Evolutionary conservation across 1,140 invertebrate genomes (phyloP).

Genomic region (Drosophila ohnishii): DNA sequence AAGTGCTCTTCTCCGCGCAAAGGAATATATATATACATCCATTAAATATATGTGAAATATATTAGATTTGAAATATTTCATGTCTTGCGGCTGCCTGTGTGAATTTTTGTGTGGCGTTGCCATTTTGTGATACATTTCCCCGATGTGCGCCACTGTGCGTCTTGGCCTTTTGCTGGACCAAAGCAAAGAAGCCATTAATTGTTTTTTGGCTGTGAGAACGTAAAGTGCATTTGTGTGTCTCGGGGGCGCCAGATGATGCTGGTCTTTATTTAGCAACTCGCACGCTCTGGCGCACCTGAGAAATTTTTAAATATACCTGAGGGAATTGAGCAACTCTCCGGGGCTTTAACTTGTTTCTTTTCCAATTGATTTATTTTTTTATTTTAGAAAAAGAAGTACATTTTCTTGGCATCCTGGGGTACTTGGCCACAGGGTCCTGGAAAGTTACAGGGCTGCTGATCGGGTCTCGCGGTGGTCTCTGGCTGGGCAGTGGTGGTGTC

Average conservation of each 20-base stretch:
- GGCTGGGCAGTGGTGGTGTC: neutral
- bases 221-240: slow-evolving; percentile 36
- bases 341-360: neutral
- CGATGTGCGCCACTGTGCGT: slow-evolving; percentile 20
- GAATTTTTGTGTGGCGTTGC: slow-evolving; percentile 41
- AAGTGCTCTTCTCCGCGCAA: slow-evolving; percentile 6
- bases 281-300: slow-evolving; percentile 51
- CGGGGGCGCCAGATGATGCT: slow-evolving; percentile 49
- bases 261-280: slow-evolving; percentile 53
- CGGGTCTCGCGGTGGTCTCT: neutral
- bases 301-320: slow-evolving; percentile 14
- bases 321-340: neutral
- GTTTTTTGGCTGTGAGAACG: slow-evolving; percentile 37
- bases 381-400: slow-evolving; percentile 33
- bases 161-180: slow-evolving; percentile 24
- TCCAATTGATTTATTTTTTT: neutral
- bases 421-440: neutral
- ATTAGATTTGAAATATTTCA: slow-evolving; percentile 44
- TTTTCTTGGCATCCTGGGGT: slow-evolving; percentile 1
- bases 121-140: slow-evolving; percentile 40
- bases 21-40: slow-evolving; percentile 13
- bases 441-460: neutral
- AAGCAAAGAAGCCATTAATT: slow-evolving; percentile 38
- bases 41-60: slow-evolving; percentile 37
- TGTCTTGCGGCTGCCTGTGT: slow-evolving; percentile 9